phyloP scores from a whole-genome alignment of 2,797 vertebrate genomes.

The Sciurus carolinensis region DNA sequence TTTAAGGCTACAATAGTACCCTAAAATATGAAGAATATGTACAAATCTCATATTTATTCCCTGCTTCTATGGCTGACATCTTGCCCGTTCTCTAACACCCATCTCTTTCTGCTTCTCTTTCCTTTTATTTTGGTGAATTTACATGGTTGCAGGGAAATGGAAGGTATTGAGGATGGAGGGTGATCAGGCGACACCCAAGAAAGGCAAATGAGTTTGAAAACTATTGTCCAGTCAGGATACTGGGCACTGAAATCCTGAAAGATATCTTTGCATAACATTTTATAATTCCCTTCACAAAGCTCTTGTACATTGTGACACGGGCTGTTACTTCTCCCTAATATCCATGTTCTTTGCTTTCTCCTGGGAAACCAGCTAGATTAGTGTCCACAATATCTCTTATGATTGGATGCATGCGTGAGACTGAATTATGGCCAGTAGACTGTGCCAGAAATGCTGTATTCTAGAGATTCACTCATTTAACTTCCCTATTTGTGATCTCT shows the following conservation, averaged over 20 bases:
- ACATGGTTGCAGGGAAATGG: neutral
- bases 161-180: neutral
- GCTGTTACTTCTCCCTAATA: neutral
- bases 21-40: constrained; percentile 60
- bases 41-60: constrained; percentile 21
- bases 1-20: neutral
- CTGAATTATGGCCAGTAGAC: neutral
- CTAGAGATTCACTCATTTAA: constrained; percentile 4
- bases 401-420: neutral
- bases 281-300: constrained; percentile 26
- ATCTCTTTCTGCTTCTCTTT: neutral
- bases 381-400: neutral
- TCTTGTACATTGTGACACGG: neutral
- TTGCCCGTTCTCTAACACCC: neutral
- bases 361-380: neutral
- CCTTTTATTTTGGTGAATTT: neutral
- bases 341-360: neutral
- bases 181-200: neutral
- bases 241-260: neutral
- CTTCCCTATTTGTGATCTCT: neutral
- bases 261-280: constrained; percentile 14
- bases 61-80: neutral
- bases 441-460: constrained; percentile 48
- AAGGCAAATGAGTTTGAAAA: constrained; percentile 25
- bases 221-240: neutral